Conservation (phyloP, 2,797 vertebrate genomes). For the Clarias fuscus region DNA sequence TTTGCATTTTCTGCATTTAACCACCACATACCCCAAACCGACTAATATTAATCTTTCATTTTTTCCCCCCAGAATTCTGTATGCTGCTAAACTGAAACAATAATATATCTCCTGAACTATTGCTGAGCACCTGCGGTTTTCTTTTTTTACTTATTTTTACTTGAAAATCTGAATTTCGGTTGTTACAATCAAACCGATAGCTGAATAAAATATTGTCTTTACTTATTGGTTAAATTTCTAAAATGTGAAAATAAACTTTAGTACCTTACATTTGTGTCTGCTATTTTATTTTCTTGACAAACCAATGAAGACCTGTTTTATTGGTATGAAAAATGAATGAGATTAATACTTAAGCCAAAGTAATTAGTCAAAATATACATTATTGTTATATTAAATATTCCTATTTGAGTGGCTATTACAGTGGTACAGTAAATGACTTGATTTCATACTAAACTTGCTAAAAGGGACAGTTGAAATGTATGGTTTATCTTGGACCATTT, state of each 20-base stretch:
- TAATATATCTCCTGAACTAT: neutral
- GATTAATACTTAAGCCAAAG: neutral
- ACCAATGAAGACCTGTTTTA: neutral
- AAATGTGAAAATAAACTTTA: conserved; percentile 29
- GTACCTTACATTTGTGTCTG: neutral
- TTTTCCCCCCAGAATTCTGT: conserved; percentile 52
- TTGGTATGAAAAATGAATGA: too few species aligned
- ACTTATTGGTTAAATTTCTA: neutral
- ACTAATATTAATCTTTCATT: neutral
- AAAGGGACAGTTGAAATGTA: neutral
- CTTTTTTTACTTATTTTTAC: neutral
- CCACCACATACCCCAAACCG: neutral
- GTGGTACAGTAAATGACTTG: neutral
- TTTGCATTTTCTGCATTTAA: neutral
- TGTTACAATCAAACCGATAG: neutral
- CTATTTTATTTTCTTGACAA: neutral
- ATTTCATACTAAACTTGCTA: neutral
- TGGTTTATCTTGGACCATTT: neutral
- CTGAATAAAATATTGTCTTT: conserved; percentile 7
- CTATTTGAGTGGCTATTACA: neutral
- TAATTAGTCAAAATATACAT: neutral
- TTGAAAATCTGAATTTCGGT: neutral
- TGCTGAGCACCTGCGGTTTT: neutral
- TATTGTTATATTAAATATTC: neutral
- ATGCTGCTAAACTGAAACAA: conserved; percentile 50